Percentiles rank a stretch among this genome's conserved stretches.
Conservation (phyloP, 2,113 vertebrate genomes). For the Neogobius melanostomus region DNA sequence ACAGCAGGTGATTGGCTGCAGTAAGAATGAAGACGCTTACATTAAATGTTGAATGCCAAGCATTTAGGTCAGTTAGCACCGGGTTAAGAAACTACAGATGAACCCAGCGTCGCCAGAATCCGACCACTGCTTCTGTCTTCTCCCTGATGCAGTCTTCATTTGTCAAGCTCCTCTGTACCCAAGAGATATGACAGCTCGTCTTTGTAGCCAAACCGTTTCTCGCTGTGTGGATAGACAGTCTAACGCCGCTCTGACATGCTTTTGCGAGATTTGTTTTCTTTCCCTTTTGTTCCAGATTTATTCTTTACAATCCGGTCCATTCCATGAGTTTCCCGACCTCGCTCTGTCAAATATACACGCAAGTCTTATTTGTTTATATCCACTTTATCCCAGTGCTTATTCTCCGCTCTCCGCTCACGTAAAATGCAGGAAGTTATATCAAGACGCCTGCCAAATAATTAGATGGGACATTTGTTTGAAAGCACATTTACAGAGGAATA, state of each 20-base stretch:
- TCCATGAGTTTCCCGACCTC: slow-evolving; percentile 28
- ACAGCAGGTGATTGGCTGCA: too few relatives aligned
- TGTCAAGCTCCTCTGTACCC: slow-evolving; percentile 61
- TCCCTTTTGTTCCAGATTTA: slow-evolving; percentile 60
- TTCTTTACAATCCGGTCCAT: slow-evolving; percentile 56
- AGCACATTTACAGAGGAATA: slow-evolving; percentile 69
- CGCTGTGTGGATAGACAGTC: slow-evolving; percentile 57
- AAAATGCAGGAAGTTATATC: slow-evolving; percentile 50
- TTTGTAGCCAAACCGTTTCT: slow-evolving; percentile 70
- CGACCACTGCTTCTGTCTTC: slow-evolving; percentile 43
- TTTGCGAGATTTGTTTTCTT: slow-evolving; percentile 55
- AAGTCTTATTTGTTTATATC: slow-evolving; percentile 32
- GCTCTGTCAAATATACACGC: slow-evolving; percentile 34
- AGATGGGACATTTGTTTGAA: slow-evolving; percentile 69
- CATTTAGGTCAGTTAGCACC: slow-evolving; percentile 39
- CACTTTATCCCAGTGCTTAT: slow-evolving; percentile 17
- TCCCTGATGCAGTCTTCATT: slow-evolving; percentile 63
- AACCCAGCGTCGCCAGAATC: slow-evolving; percentile 45
- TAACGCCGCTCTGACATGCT: slow-evolving; percentile 56
- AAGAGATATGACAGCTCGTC: slow-evolving; percentile 62
- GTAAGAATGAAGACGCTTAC: too few relatives aligned
- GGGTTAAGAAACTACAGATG: slow-evolving; percentile 9
- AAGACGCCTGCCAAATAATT: slow-evolving; percentile 65
- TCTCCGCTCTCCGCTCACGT: slow-evolving; percentile 21
- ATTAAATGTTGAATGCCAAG: slow-evolving; percentile 33